Base-by-base conservation (phyloP, 1,140 invertebrate species). In the Papilio xuthus region DNA sequence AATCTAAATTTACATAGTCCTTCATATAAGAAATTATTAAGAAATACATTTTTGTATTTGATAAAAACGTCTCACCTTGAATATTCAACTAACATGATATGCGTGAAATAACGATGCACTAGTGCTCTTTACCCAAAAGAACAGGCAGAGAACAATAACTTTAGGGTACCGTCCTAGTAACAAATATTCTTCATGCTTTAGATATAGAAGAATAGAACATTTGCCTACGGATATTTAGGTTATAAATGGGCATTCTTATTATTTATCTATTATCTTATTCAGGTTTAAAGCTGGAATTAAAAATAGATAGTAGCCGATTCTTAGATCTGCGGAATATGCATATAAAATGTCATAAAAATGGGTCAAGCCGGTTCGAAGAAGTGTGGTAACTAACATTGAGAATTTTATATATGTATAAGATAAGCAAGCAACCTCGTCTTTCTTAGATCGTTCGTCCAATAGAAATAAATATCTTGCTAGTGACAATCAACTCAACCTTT, bases 1-100 rank as follows among this genome's bases (percentile, higher is more conserved):
- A 53, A 53, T 20, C 50, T 26, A 60, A 26, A 60, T 67, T 67
- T 18, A 67, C 60, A 67, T 67, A 67, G 23, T 67, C 60, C 23
- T 28, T 28, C 26, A 7, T 18, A 26, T 67, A 67, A 67, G 53
- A 67, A 67, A 15, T 28, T 67, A 67, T 67, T 28, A 28, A 28
- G 12, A 67, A 67, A 67, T 28, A 32, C 32, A 28, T 67, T 67
- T 67, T 67, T 28, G 23, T 26, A 60, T 12, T 32, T 67, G 0
- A 13, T 67, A 32, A 67, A 26, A 15, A 67, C 26, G 2, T 28
- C 28, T 26, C 60, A 67, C 60, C 60, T 67, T 67, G 60, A 28
- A 67, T 2, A 15, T 67, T 28, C 23, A 67, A 67, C 60, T 67
- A 67, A 67, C 13, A 67, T 67, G 6, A 67, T 67, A 67, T 28